Percentiles rank a stretch among this genome's conserved stretches.
Evolutionary conservation across 2,113 vertebrate genomes (phyloP).

Genomic region (Phoenicopterus ruber): DNA sequence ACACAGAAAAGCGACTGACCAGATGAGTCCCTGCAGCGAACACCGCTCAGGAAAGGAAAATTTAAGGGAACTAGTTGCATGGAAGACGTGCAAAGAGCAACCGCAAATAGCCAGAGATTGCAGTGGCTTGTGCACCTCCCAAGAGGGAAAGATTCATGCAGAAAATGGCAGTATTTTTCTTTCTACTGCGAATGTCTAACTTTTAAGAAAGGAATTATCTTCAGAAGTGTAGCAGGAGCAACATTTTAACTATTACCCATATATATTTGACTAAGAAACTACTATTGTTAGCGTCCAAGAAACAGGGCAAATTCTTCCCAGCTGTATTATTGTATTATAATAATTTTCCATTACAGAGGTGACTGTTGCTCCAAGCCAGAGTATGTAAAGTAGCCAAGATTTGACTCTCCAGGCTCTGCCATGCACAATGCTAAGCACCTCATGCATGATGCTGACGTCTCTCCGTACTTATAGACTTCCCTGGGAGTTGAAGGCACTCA

Average conservation of each 20-base stretch:
- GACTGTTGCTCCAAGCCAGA: constrained; percentile 38
- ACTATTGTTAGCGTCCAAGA: constrained; percentile 16
- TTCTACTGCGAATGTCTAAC: neutral
- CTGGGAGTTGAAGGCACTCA: constrained; percentile 54
- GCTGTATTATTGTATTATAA: constrained; percentile 57
- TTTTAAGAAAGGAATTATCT: neutral
- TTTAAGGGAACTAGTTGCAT: neutral
- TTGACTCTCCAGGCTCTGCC: constrained; percentile 37
- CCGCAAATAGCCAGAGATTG: neutral
- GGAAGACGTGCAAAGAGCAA: neutral
- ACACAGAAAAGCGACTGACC: neutral
- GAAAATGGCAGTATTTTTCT: neutral
- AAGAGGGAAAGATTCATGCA: neutral
- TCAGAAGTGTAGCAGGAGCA: neutral
- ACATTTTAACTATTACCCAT: neutral
- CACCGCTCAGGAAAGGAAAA: neutral
- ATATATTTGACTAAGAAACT: constrained; percentile 9
- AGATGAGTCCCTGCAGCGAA: neutral
- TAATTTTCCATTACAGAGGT: constrained; percentile 66
- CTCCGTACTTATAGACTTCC: constrained; percentile 10
- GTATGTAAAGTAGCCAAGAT: constrained; percentile 22
- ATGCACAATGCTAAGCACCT: constrained; percentile 41
- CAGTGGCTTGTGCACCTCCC: neutral
- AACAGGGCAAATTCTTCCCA: constrained; percentile 49
- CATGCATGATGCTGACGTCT: constrained; percentile 36